Percentiles rank a stretch among this genome's conserved stretches.
Conservation (phyloP, 2,888 invertebrate species). For the Notodonta ziczac region DNA sequence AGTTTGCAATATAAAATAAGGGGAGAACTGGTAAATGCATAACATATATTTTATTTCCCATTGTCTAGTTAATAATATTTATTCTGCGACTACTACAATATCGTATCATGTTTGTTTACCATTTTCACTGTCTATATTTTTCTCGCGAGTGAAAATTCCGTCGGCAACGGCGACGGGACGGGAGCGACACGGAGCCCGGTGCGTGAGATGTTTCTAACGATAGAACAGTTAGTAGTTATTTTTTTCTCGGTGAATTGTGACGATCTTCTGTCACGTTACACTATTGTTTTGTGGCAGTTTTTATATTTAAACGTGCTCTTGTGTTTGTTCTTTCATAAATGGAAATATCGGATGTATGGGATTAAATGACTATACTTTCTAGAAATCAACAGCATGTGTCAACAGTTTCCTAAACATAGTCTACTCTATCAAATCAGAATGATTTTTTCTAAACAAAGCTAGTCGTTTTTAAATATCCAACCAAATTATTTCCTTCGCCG, state of each 20-base stretch:
- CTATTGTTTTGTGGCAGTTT: not conserved
- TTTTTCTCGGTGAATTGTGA: not conserved
- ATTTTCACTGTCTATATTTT: constrained; percentile 80
- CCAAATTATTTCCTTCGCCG: too few species aligned
- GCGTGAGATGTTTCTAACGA: not conserved
- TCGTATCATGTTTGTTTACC: constrained; percentile 67
- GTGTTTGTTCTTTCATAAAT: not conserved
- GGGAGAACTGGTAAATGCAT: too few species aligned
- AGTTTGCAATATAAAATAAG: too few species aligned
- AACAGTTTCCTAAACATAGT: too few species aligned
- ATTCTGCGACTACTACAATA: constrained; percentile 55
- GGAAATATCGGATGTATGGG: not conserved
- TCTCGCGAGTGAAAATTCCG: constrained; percentile 76
- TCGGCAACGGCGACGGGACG: constrained; percentile 17
- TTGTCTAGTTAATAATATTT: not conserved
- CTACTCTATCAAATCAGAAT: too few species aligned
- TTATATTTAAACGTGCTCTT: not conserved
- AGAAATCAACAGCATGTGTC: too few species aligned
- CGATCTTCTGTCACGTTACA: not conserved
- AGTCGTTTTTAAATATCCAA: too few species aligned
- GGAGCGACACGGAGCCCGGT: constrained; percentile 14
- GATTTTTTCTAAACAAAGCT: too few species aligned
- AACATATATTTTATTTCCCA: too few species aligned
- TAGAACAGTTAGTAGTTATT: not conserved
- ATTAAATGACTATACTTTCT: too few species aligned